These are phyloP conservation scores for Columba livia DNA, from an alignment of 2,113 vertebrate genomes.

Conservation along the genomic window DNA sequence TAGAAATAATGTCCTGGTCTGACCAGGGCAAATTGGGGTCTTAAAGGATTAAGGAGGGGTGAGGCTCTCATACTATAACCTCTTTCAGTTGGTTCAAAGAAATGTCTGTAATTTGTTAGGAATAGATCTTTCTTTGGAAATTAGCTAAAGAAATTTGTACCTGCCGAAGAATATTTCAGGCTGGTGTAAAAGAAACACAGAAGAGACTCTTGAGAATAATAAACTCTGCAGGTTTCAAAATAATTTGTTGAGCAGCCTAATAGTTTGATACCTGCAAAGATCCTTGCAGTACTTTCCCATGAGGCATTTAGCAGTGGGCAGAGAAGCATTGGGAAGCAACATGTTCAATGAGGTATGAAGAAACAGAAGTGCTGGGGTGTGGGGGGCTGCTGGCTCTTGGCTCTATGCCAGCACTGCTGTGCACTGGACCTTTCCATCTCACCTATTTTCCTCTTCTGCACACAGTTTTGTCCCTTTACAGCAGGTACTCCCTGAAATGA, in stretches of 20 bases:
- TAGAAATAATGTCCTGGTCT: not conserved
- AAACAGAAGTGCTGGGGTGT: not conserved
- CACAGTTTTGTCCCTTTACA: not conserved
- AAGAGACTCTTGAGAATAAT: not conserved
- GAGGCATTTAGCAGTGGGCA: not conserved
- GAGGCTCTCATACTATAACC: not conserved
- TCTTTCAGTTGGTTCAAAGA: not conserved
- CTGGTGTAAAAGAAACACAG: not conserved
- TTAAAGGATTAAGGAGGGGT: not conserved
- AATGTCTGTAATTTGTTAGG: not conserved
- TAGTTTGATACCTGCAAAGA: not conserved
- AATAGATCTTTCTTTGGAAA: not conserved
- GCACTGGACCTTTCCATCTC: not conserved
- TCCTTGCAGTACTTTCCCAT: not conserved
- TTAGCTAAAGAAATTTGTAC: not conserved
- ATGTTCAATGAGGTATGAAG: fast-evolving
- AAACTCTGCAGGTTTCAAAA: not conserved
- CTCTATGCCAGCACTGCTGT: not conserved
- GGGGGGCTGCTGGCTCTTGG: not conserved
- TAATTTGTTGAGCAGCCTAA: not conserved
- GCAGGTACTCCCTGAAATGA: not conserved
- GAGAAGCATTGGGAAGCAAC: not conserved
- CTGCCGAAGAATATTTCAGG: not conserved
- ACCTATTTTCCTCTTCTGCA: not conserved
- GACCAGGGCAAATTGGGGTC: not conserved